Conservation (phyloP, 2,797 vertebrate genomes). For the Microcaecilia unicolor region DNA sequence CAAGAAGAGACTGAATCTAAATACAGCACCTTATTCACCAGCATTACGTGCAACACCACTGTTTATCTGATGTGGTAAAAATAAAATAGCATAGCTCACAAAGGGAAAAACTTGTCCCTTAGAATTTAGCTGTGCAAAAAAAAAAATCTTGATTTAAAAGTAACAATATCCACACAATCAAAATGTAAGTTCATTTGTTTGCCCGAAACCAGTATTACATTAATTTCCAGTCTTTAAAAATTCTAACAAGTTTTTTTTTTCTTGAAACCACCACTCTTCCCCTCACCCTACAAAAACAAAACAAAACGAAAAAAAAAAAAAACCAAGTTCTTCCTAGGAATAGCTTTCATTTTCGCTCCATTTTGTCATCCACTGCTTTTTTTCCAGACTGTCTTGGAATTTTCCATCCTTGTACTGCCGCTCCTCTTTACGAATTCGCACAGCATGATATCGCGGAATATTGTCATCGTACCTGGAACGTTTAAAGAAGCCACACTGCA, state of each 20-base stretch:
- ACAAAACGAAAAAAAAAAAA: too few species aligned
- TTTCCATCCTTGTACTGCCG: conserved; percentile 62
- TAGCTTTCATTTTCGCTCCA: conserved; percentile 89
- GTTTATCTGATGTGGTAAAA: too few species aligned
- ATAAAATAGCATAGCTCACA: too few species aligned
- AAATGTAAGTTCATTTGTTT: conserved; percentile 20
- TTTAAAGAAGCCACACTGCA: conserved; percentile 92
- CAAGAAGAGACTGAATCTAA: too few species aligned
- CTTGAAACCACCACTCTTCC: too few species aligned
- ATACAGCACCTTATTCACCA: too few species aligned
- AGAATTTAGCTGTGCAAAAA: conserved; percentile 43
- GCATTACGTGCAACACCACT: too few species aligned
- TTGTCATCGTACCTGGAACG: conserved; percentile 83
- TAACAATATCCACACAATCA: conserved; percentile 31
- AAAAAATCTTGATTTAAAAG: conserved; percentile 24
- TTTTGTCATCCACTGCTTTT: conserved; percentile 86
- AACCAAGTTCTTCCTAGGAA: conserved; percentile 49
- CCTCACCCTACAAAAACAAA: not conserved
- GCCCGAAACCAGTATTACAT: conserved; percentile 21
- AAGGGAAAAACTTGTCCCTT: too few species aligned
- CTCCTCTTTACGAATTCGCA: conserved; percentile 83
- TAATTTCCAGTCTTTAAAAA: not conserved
- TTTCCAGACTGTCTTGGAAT: conserved; percentile 60
- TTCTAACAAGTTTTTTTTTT: not conserved
- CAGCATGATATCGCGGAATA: conserved; percentile 84